Evolutionary conservation across 1,140 invertebrate species (phyloP).

Genomic region (Brachionus rubens): DNA sequence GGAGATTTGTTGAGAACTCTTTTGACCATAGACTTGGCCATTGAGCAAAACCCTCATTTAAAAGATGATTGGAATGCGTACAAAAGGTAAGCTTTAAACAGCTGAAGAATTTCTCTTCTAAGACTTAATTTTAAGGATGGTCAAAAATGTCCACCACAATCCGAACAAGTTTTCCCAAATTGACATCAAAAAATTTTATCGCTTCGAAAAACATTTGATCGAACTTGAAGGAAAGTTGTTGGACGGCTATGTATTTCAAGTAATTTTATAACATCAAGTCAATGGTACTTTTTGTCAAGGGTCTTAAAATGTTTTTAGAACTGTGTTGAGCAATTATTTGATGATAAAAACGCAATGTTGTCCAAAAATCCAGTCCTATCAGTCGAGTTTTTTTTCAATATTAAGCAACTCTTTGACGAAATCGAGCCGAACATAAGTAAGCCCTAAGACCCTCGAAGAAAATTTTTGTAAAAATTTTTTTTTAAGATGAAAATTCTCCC

Average conservation of each 20-base stretch:
- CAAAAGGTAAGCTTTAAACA: slow-evolving; percentile 59
- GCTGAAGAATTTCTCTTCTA: too few relatives aligned
- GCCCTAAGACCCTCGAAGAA: slow-evolving; percentile 60
- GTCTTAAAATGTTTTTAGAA: slow-evolving; percentile 52
- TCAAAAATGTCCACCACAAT: slow-evolving; percentile 69
- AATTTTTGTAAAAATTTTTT: slow-evolving; percentile 39
- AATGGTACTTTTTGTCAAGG: not conserved
- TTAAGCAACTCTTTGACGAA: slow-evolving; percentile 66
- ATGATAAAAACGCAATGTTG: slow-evolving; percentile 64
- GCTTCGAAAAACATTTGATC: slow-evolving; percentile 68
- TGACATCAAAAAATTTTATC: slow-evolving; percentile 64
- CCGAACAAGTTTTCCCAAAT: slow-evolving; percentile 67
- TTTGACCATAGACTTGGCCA: slow-evolving; percentile 70
- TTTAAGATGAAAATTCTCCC: slow-evolving; percentile 59
- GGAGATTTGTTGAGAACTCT: slow-evolving; percentile 69
- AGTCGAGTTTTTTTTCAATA: slow-evolving; percentile 65
- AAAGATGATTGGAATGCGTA: slow-evolving; percentile 71
- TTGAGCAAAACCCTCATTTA: slow-evolving; percentile 65
- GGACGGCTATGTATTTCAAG: slow-evolving; percentile 67
- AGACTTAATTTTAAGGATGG: too few relatives aligned
- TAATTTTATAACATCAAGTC: slow-evolving; percentile 51
- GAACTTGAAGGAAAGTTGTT: slow-evolving; percentile 67
- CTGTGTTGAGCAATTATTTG: slow-evolving; percentile 68
- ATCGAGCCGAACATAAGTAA: slow-evolving; percentile 63
- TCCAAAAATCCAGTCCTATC: slow-evolving; percentile 66